Conservation (phyloP, 1,140 invertebrate genomes). For the Sycobia sp. region DNA sequence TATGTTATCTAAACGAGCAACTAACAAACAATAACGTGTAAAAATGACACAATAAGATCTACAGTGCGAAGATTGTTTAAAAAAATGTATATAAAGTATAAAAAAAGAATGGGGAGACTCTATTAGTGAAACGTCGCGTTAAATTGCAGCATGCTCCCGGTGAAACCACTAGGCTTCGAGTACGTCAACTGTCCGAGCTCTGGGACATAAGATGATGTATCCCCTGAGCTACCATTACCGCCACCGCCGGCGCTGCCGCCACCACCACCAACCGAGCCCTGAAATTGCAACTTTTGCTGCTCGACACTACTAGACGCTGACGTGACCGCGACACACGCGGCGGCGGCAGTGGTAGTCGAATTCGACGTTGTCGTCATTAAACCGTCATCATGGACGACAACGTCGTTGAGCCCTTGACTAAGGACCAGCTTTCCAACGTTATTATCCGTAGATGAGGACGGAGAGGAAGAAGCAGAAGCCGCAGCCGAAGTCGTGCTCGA, state of each 20-base stretch:
- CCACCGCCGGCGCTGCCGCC: not conserved
- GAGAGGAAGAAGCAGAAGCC: not conserved
- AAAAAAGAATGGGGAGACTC: slow-evolving; percentile 29
- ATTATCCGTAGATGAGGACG: slow-evolving; percentile 44
- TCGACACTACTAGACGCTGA: not conserved
- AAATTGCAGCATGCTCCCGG: slow-evolving; percentile 54
- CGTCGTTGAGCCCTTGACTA: slow-evolving; percentile 17
- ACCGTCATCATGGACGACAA: slow-evolving; percentile 19
- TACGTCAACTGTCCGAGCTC: slow-evolving; percentile 16
- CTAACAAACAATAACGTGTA: too few species aligned
- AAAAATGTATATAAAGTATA: slow-evolving; percentile 12
- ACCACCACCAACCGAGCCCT: slow-evolving; percentile 2
- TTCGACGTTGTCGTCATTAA: slow-evolving; percentile 24
- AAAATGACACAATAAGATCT: too few species aligned
- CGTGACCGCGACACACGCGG: slow-evolving; percentile 2
- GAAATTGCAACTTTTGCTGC: slow-evolving; percentile 24
- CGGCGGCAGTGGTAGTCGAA: slow-evolving; percentile 4
- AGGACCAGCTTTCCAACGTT: slow-evolving; percentile 35
- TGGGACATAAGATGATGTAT: slow-evolving; percentile 21
- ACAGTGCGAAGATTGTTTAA: too few species aligned
- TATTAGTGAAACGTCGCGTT: slow-evolving; percentile 60
- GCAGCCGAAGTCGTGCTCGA: not conserved
- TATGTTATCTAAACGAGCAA: too few species aligned
- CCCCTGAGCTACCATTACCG: too few species aligned
- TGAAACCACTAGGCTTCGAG: slow-evolving; percentile 39